Evolutionary conservation across 2,113 vertebrate species (phyloP), one percentile per base, ranked within the genome.

Genomic region (Drymodes brunneopygia): DNA sequence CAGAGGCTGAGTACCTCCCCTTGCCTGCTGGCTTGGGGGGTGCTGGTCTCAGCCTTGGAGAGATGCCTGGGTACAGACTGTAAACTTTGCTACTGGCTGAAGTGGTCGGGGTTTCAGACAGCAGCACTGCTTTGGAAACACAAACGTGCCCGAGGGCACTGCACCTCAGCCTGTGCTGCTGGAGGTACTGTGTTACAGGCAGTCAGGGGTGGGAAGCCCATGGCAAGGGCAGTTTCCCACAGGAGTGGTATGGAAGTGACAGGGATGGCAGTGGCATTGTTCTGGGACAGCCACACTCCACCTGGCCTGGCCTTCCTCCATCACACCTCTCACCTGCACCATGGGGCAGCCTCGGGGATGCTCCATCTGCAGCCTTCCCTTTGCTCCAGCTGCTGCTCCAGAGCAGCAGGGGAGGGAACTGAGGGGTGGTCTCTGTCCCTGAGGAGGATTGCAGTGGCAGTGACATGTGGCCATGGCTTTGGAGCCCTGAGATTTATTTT

Each of bases 111-210:
- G 36, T 79, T 93, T 61, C 1, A 6, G 47, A 44, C 54, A 36
- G 15, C 45, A 51, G 42, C n/a, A 4, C 15, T 3, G 4, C 65
- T 75, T 70, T 79, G 38, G 9, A 71, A 82, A 42, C 2, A 12
- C 5, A 0, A 25, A 7, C 0, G 0, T 28, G 27, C 36, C 33
- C 0, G 0, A 38, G 45, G 65, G 70, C 31, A 3, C 36, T 44
- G 70, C 58, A 19, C 10, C 44, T 58, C 19, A 1, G 35, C 36
- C 64, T n/a, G 45, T 17, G 60, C 27, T 74, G 40, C 25, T 70
- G 65, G 20, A 42, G 56, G 54, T 27, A 2, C 29, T 53, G 57
- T 0, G 0, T 44, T 58, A 6, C 15, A 58, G 22, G 66, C 74
- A 45, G 70, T 1, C 2, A 42, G 12, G 60, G 15, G 25, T 60